These are phyloP conservation scores for Pristionchus arcanus DNA, from an alignment of 2,888 invertebrate genomes.

Conservation along the genomic window DNA sequence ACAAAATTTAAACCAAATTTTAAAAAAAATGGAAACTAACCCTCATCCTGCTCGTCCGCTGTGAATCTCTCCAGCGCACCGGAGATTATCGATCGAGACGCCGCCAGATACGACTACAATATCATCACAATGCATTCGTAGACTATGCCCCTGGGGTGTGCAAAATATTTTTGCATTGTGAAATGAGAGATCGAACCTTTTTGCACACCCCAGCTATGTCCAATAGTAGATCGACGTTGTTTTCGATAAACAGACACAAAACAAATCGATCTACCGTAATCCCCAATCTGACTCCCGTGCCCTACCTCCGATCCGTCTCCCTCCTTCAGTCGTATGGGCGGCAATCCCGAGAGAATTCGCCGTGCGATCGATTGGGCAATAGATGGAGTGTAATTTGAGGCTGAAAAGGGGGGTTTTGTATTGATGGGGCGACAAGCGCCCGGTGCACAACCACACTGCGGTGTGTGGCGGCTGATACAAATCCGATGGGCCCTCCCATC, in stretches of 20 bases:
- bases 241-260: too few species aligned
- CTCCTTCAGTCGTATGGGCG: slow-evolving; percentile 22
- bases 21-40: neutral
- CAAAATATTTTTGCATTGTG: too few species aligned
- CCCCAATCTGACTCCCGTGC: neutral
- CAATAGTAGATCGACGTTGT: too few species aligned
- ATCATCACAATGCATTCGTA: too few species aligned
- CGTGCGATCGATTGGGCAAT: slow-evolving; percentile 17
- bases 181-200: too few species aligned
- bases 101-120: slow-evolving; percentile 20
- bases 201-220: too few species aligned
- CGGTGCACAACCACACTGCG: too few species aligned
- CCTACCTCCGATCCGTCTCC: neutral
- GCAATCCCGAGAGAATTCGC: slow-evolving; percentile 40
- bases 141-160: too few species aligned
- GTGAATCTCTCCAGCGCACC: slow-evolving; percentile 24
- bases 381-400: neutral
- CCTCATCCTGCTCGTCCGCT: neutral
- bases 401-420: neutral
- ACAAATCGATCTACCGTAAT: slow-evolving; percentile 14
- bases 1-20: neutral
- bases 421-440: too few species aligned
- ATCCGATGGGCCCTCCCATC: too few species aligned
- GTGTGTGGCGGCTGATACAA: too few species aligned
- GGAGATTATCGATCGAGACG: slow-evolving; percentile 25